Evolutionary conservation across 1,140 invertebrate genomes (phyloP).

Genomic region (Andricus grossulariae): DNA sequence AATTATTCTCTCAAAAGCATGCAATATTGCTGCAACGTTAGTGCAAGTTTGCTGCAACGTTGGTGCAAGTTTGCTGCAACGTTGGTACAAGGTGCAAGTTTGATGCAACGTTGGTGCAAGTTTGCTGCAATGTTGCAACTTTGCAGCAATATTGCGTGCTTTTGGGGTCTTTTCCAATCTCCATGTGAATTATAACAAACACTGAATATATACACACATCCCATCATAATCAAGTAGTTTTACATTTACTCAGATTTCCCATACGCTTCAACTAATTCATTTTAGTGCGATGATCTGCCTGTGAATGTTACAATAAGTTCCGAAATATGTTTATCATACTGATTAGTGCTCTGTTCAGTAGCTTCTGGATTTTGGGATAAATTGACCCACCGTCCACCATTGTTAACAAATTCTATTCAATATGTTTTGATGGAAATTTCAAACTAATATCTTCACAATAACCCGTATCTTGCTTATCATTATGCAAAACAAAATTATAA

Average conservation of each 20-base stretch:
- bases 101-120: no score
- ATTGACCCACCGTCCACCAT: background rate
- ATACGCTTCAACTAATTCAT: constrained; percentile 56
- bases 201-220: constrained; percentile 22
- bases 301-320: constrained; percentile 58
- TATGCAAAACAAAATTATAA: no score
- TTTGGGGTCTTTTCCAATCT: constrained; percentile 1
- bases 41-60: no score
- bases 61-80: no score
- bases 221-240: constrained; percentile 23
- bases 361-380: background rate
- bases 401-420: background rate
- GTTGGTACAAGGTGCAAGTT: no score
- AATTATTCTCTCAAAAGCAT: background rate
- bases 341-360: constrained; percentile 22
- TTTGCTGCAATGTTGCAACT: no score
- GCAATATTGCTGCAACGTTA: no score
- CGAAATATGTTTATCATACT: constrained; percentile 16
- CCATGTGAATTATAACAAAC: background rate
- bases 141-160: background rate
- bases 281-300: constrained; percentile 61
- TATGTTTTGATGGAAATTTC: background rate
- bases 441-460: background rate
- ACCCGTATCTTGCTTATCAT: background rate
- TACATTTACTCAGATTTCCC: constrained; percentile 47